Conservation (phyloP, 1,140 invertebrate genomes). For the Tenebrio molitor region DNA sequence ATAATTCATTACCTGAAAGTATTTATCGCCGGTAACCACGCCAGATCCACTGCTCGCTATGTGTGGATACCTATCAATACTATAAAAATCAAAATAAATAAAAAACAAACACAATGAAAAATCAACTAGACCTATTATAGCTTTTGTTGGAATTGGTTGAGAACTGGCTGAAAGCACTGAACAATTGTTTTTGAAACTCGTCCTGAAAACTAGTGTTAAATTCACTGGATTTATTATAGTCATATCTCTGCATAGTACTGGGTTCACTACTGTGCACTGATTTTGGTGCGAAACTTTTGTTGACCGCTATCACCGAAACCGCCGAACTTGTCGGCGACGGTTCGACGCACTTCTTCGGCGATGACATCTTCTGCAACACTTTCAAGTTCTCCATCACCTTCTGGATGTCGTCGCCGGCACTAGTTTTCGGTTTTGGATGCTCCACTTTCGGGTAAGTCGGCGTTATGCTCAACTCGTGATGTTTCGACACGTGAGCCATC, state of each 20-base stretch:
- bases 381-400: slow-evolving; percentile 64
- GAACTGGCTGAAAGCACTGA: slow-evolving; percentile 56
- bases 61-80: slow-evolving; percentile 46
- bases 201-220: slow-evolving; percentile 60
- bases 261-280: slow-evolving; percentile 28
- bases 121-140: slow-evolving; percentile 61
- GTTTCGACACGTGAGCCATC: slow-evolving; percentile 20
- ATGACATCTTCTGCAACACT: slow-evolving; percentile 62
- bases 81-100: slow-evolving; percentile 51
- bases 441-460: slow-evolving; percentile 33
- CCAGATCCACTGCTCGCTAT: slow-evolving; percentile 23
- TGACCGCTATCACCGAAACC: slow-evolving; percentile 64
- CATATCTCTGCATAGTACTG: slow-evolving; percentile 40
- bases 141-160: slow-evolving; percentile 46
- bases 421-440: slow-evolving; percentile 30
- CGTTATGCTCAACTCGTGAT: slow-evolving; percentile 37
- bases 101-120: slow-evolving; percentile 41
- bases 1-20: slow-evolving; percentile 39
- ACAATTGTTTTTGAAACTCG: slow-evolving; percentile 64
- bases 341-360: slow-evolving; percentile 52
- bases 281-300: slow-evolving; percentile 62
- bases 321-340: slow-evolving; percentile 54
- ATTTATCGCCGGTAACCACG: slow-evolving; percentile 39
- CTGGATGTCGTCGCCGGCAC: slow-evolving; percentile 61
- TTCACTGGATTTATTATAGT: slow-evolving; percentile 40